Evolutionary conservation across 2,113 vertebrate species (phyloP), one percentile per base, ranked within the genome.

Genomic region (Narcine bancroftii): DNA sequence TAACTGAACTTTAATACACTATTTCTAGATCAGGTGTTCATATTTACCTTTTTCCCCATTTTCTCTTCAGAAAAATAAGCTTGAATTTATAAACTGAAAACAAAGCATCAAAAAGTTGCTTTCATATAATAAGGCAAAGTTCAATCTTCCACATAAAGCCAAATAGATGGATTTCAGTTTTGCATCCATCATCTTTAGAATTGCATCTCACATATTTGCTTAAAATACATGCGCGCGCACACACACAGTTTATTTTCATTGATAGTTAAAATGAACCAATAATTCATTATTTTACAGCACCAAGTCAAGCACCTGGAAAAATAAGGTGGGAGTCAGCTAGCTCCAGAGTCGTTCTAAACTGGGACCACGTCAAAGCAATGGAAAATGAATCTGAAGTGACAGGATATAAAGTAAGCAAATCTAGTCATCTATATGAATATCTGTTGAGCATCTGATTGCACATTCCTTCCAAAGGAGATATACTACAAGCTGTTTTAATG

Each of bases 341-440:
- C 93, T 97, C 97, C 21, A 97, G 96, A 42, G 96, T 99, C 11
- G 94, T 96, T 2, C 95, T 99, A 93, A 97, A 96, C 93, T 99
- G 98, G 98, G 98, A 99, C 92, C 97, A 97, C n/a, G 97, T 99
- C 0, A 95, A 96, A 92, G 97, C 98, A 5, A 95, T 96, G 95
- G 98, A 98, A 94, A 98, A 97, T 0, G 98, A 99, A 95, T 98
- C 98, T 0, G 96, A 97, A 94, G 98, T 99, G 94, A 98, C 95
- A 0, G 98, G 98, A 5, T 99, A 99, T 94, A 96, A 97, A 96
- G 98, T 98, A 93, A 94, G 97, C 95, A 56, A n/a, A 92, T 92
- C 13, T 19, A 0, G 92, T 33, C n/a, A 39, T 77, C 33, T 33
- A n/a, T 29, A 81, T 66, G n/a, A 56, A 7, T 76, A 39, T n/a